Base-by-base conservation (phyloP, 1,140 invertebrate genomes). In the Teleopsis dalmanni region DNA sequence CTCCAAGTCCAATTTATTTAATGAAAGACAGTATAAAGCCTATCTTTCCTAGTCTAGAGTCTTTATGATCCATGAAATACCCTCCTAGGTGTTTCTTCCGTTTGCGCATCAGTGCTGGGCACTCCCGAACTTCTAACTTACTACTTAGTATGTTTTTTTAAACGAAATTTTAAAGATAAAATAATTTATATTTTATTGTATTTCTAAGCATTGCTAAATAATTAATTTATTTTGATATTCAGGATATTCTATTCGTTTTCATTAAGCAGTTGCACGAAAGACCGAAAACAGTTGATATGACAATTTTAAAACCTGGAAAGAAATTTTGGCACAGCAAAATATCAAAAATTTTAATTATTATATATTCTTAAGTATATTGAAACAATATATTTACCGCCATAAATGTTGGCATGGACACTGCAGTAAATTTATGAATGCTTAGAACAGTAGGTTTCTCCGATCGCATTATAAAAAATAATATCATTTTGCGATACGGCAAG, bases 401-500 rank as follows among this genome's bases (percentile, higher is more conserved):
- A 37, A 44, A 52, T 19, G 51, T 48, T 18, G 53, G 33, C 41
- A 65, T 55, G 0, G 62, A 65, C 3, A 65, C 54, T 0, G 55
- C 56, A 8, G 53, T 54, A 26, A 65, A 56, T 11, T 65, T 65
- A 27, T 62, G 63, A 4, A 55, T 49, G 13, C 46, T 51, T 51
- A 60, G 50, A 4, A 57, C 47, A 26, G 36, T 53, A 0, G 59
- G 47, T 31, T 59, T 47, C 0, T 34, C 23, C 2, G 58, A 51
- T 10, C 57, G 50, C 52, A 62, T 59, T 16, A 65, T 61, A 6
- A 65, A 52, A 26, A 65, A 56, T 0, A 65, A 33, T 26, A 65
- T 31, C 58, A 60, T 60, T 26, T 54, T 60, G 5, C 62, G 41
- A 49, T 62, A 62, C 6, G 23, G 46, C 5, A 53, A 31, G 42